Conservation (phyloP, 2,797 vertebrate genomes). For the Luscinia megarhynchos region DNA sequence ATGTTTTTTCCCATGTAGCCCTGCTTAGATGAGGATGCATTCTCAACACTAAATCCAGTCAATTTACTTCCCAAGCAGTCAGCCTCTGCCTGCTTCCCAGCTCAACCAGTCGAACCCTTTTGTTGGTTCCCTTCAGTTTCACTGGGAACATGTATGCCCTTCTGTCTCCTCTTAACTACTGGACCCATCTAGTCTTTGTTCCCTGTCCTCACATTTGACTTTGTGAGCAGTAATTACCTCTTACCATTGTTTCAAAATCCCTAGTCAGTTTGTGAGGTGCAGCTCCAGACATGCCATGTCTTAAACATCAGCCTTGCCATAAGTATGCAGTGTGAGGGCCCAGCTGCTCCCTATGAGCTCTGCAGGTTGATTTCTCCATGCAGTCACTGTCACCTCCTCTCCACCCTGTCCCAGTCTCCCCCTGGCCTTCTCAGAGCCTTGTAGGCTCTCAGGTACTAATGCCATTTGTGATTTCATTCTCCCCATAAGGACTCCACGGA, state of each 20-base stretch:
- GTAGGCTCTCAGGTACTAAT: background rate
- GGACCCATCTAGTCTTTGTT: slow-evolving; percentile 23
- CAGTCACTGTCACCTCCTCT: background rate
- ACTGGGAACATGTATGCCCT: background rate
- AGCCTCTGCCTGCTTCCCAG: background rate
- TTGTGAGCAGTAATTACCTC: slow-evolving; percentile 31
- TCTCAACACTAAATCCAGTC: background rate
- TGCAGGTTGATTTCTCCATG: background rate
- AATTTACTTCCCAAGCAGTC: background rate
- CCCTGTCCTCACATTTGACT: background rate
- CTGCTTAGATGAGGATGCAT: background rate
- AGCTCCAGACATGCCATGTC: slow-evolving; percentile 34
- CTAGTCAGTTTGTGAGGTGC: slow-evolving; percentile 19
- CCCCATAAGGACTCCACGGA: background rate
- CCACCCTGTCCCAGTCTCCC: background rate
- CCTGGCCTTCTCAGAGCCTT: background rate
- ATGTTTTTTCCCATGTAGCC: background rate
- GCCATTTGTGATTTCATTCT: background rate
- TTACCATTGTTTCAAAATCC: slow-evolving; percentile 41
- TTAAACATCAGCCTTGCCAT: background rate
- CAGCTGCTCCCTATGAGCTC: background rate
- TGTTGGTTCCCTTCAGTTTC: background rate
- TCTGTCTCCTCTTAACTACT: slow-evolving; percentile 19
- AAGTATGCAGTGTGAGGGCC: background rate
- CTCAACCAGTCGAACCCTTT: background rate